Percentiles rank a stretch among this genome's conserved stretches.
Conservation (phyloP, 2,888 invertebrate genomes). For the Odontothrips loti region DNA sequence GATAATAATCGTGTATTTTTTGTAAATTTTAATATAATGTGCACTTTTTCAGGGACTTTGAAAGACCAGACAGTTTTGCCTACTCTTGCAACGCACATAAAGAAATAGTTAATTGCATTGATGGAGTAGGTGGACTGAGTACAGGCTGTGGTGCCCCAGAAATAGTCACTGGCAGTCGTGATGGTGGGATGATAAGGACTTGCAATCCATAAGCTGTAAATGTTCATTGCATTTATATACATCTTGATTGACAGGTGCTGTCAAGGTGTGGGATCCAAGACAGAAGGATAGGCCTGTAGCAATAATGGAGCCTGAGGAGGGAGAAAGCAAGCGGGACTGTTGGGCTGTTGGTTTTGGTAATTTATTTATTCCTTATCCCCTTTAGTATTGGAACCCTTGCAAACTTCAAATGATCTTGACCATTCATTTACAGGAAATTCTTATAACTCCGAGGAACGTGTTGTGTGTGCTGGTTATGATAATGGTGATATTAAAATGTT, state of each 20-base stretch:
- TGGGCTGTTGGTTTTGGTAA: conserved; percentile 86
- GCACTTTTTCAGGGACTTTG: conserved; percentile 65
- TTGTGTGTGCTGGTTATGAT: conserved; percentile 89
- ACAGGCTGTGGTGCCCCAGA: conserved; percentile 89
- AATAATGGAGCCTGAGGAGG: conserved; percentile 72
- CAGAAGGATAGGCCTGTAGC: conserved; percentile 87
- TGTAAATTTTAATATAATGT: neutral
- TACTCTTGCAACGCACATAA: conserved; percentile 77
- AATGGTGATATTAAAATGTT: conserved; percentile 95
- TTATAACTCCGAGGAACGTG: conserved; percentile 77
- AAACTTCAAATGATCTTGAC: neutral
- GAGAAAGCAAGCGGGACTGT: conserved; percentile 75
- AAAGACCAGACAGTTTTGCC: conserved; percentile 64
- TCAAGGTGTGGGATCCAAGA: conserved; percentile 93
- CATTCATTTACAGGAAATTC: conserved; percentile 60
- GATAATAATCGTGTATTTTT: neutral
- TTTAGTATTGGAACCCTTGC: neutral
- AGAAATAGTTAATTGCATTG: conserved; percentile 85
- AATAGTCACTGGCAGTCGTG: conserved; percentile 88
- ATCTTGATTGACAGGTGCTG: conserved; percentile 56
- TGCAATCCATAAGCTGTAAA: neutral
- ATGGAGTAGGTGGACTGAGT: conserved; percentile 77
- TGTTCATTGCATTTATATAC: conserved; percentile 21
- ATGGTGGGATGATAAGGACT: conserved; percentile 57
- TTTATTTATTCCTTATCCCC: neutral